Evolutionary conservation across 2,888 invertebrate species (phyloP).

Genomic region (Camptogramma bilineatum): DNA sequence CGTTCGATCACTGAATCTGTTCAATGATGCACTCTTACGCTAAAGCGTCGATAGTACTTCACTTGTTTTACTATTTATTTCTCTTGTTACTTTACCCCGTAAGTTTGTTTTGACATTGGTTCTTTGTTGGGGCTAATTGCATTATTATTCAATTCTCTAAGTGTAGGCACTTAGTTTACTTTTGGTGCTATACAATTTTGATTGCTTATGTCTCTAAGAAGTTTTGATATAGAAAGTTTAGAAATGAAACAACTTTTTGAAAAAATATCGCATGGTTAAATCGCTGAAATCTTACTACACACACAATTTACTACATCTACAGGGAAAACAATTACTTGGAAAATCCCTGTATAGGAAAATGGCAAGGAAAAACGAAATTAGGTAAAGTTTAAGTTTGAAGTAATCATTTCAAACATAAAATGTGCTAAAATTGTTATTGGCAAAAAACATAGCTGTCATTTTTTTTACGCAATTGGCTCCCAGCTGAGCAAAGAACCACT

Average conservation of each 20-base stretch:
- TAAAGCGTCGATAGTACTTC: constrained; percentile 69
- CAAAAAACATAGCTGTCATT: neutral
- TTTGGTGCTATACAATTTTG: no score
- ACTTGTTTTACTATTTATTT: constrained; percentile 50
- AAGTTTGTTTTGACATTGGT: constrained; percentile 16
- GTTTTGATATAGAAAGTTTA: no score
- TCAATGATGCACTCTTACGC: constrained; percentile 61
- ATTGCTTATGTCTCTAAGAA: no score
- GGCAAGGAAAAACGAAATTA: neutral
- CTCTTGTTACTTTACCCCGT: constrained; percentile 41
- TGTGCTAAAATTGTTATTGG: neutral
- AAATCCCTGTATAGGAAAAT: neutral
- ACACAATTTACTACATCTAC: neutral
- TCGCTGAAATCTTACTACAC: no score
- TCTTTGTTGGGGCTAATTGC: neutral
- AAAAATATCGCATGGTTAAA: no score
- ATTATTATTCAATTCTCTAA: neutral
- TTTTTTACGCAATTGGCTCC: neutral
- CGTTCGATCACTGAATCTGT: constrained; percentile 73
- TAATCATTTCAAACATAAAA: no score
- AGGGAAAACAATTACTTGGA: neutral
- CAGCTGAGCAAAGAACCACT: neutral
- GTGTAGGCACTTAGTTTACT: no score
- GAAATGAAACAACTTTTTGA: no score
- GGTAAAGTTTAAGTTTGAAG: neutral